These are phyloP conservation scores for Hypotaenidia philippensis DNA, from an alignment of 2,797 vertebrate genomes.

Conservation along the genomic window DNA sequence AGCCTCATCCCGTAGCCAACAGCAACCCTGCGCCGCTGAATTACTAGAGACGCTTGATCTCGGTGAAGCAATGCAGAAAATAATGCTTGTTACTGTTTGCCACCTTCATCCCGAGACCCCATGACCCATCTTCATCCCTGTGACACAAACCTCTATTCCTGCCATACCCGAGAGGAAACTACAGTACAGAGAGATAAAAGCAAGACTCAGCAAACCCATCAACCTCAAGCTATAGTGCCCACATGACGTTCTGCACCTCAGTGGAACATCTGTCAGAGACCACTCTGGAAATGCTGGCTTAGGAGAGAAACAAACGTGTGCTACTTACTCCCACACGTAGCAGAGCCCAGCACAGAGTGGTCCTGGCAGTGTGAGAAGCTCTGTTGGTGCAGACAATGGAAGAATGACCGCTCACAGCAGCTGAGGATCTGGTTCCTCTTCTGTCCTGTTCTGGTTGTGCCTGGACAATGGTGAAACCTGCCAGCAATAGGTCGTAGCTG, in stretches of 20 bases:
- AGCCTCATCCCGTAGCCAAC: neutral
- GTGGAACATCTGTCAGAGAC: neutral
- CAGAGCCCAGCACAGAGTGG: neutral
- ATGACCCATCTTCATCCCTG: neutral
- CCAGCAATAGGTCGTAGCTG: neutral
- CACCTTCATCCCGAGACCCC: neutral
- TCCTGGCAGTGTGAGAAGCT: neutral
- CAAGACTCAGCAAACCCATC: neutral
- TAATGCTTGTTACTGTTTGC: neutral
- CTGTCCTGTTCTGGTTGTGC: neutral
- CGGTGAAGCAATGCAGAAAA: neutral
- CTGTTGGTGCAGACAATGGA: conserved; percentile 31
- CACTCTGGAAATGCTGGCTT: neutral
- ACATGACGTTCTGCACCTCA: neutral
- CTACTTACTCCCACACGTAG: neutral
- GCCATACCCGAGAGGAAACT: neutral
- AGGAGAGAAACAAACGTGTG: neutral
- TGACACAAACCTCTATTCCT: neutral
- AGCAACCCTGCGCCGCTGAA: neutral
- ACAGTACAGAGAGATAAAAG: neutral
- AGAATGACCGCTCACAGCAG: conserved; percentile 8
- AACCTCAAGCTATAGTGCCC: neutral
- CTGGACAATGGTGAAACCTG: neutral
- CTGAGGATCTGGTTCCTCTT: conserved; percentile 23
- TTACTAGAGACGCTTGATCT: neutral